Evolutionary conservation across 2,797 vertebrate genomes (phyloP), one percentile per base, ranked within the genome.

Genomic region (Cyprinella venusta): DNA sequence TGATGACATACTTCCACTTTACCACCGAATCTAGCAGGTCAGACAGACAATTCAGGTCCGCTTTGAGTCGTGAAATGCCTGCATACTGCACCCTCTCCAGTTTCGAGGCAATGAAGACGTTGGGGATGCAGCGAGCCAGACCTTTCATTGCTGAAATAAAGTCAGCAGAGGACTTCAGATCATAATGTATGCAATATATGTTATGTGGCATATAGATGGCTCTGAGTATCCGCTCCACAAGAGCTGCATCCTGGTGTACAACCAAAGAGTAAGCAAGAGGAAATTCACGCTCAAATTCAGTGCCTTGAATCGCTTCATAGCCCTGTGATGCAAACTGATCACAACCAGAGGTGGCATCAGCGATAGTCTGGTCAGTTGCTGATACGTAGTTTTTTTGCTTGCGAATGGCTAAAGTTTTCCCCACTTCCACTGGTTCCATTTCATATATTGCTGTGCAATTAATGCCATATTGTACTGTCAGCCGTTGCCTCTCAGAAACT

Each of bases 101-200:
- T 83, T 94, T 95, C 16, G 96, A 97, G 10, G 96, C 95, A 59
- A 98, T 94, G 86, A 97, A 97, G 85, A 98, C 89, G 83, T 98
- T 98, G 13, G 95, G 90, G 64, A 95, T 92, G 79, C 97, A 98
- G 12, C 79, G 93, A 38, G 95, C 96, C 75, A 98, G 86, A 87
- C 94, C 96, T 75, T 92, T 89, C 87, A 97, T 92, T 70, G 97
- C 96, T 54, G 84, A 89, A 86, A 94, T 95, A 87, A 98, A 98
- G 2, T 79, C 82, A 36, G 89, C 84, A 2, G 95, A 74, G 10
- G 97, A 94, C 91, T 98, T 98, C 71, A 86, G 91, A 87, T 98
- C 97, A 67, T 97, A 97, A 92, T 98, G 97, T 24, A 98, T 95
- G 82, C 97, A 98, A 85, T 97, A 98, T 88, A 97, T 85, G 88